phyloP scores from a whole-genome alignment of 1,140 invertebrate species.

The Littorina saxatilis region DNA sequence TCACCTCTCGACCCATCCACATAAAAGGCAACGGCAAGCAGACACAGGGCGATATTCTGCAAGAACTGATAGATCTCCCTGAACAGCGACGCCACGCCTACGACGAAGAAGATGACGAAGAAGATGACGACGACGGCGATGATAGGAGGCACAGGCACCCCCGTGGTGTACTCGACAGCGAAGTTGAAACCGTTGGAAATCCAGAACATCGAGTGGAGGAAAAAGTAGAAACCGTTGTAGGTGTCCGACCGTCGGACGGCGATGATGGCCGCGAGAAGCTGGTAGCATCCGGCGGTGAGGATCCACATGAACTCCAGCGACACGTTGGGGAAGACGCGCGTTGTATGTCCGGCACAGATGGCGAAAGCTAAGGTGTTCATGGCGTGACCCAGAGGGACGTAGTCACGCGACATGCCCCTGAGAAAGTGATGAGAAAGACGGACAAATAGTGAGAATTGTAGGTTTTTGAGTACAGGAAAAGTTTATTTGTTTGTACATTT shows the following conservation, averaged over 20 bases:
- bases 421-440: too few species aligned
- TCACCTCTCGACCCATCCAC: slow-evolving; percentile 40
- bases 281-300: slow-evolving; percentile 52
- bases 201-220: slow-evolving; percentile 60
- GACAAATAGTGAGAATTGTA: not conserved
- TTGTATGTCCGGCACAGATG: slow-evolving; percentile 53
- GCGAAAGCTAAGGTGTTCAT: slow-evolving; percentile 56
- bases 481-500: not conserved
- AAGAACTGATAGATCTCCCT: slow-evolving; percentile 56
- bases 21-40: slow-evolving; percentile 53
- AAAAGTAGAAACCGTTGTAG: slow-evolving; percentile 46
- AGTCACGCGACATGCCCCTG: slow-evolving; percentile 44
- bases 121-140: slow-evolving; percentile 53
- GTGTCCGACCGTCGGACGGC: slow-evolving; percentile 48
- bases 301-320: slow-evolving; percentile 55
- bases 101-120: slow-evolving; percentile 46
- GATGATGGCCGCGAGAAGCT: slow-evolving; percentile 48
- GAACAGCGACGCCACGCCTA: slow-evolving; percentile 46
- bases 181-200: slow-evolving; percentile 50
- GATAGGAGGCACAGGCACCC: slow-evolving; percentile 28
- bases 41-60: slow-evolving; percentile 49
- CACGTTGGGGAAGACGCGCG: slow-evolving; percentile 40
- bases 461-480: not conserved
- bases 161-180: slow-evolving; percentile 39
- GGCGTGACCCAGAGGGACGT: slow-evolving; percentile 54